Base-by-base conservation (phyloP, 1,140 invertebrate genomes). In the Olivierus martensii region DNA sequence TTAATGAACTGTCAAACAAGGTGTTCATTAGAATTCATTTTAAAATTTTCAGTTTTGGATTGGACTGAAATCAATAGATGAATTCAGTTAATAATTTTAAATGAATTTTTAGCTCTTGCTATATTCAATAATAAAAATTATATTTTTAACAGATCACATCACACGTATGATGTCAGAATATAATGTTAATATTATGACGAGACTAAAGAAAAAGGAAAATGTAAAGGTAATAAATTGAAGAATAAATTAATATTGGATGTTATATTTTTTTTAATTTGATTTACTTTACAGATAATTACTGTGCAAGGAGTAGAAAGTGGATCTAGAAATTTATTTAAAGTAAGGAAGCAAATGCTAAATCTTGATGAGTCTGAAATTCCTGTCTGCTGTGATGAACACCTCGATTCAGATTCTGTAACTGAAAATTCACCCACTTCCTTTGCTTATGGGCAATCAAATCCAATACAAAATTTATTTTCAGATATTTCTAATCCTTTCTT, bases 321-420 rank as follows among this genome's bases (percentile, higher is more conserved):
- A 65, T 82, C 86, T 53, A 77, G 80, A 74, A 87, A 90, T 67
- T 83, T 96, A 62, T 94, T 93, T 68, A 84, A 92, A 69, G 88
- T 89, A 0, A 77, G 89, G 46, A 63, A 84, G 53, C 75, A 81
- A 49, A 74, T 95, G 6, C 69, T 92, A 2, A 77, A 77, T 34
- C 55, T 70, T 9, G 65, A 67, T 44, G 61, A 57, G n/a, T 37
- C 35, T 43, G 56, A 58, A 46, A 28, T 57, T 7, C 55, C 55
- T 10, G 15, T 37, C 19, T 57, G 55, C 39, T 53, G 55, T 28
- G 45, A 53, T 9, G n/a, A 55, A 34, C 55, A 57, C 18, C 28
- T 28, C 9, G 28, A 28, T 28, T 28, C 28, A 28, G 28, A 28
- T 6, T 28, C 28, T 1, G 2, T 2, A 6, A 28, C 4, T 28